These are phyloP conservation scores for Salpingus planirostris DNA, from an alignment of 2,888 invertebrate genomes.

Conservation along the genomic window DNA sequence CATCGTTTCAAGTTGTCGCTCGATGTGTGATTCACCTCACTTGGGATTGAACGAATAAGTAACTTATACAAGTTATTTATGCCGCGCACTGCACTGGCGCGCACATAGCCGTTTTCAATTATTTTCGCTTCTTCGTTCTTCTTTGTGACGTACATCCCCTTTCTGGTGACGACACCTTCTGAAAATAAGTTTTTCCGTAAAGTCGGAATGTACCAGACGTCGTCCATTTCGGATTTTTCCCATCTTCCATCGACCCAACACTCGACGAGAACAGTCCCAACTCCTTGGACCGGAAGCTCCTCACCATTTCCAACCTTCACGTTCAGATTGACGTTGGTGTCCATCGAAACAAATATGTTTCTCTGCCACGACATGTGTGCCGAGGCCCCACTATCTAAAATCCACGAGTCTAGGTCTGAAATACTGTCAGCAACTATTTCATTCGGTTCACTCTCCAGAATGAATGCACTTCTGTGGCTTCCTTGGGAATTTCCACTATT, in stretches of 20 bases:
- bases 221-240: conserved; percentile 15
- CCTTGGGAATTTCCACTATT: too few species aligned
- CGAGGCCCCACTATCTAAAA: conserved; percentile 23
- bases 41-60: conserved; percentile 12
- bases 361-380: conserved; percentile 17
- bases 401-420: conserved; percentile 17
- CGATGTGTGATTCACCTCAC: conserved; percentile 1
- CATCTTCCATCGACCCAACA: conserved; percentile 20
- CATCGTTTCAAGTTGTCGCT: conserved; percentile 3
- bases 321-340: conserved; percentile 3
- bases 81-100: conserved; percentile 14
- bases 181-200: conserved; percentile 32
- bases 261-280: conserved; percentile 20
- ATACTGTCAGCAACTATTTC: background rate
- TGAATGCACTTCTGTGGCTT: conserved; percentile 10
- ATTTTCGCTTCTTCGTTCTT: conserved; percentile 16
- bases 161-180: conserved; percentile 24
- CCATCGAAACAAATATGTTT: conserved; percentile 11
- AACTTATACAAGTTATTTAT: conserved; percentile 21
- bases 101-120: conserved; percentile 8
- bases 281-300: conserved; percentile 18
- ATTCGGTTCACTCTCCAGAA: conserved; percentile 1
- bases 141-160: conserved; percentile 23
- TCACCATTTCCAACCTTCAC: conserved; percentile 19
- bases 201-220: conserved; percentile 27